These are phyloP conservation scores for Tridacna crocea DNA, from an alignment of 2,888 invertebrate species.

Conservation along the genomic window DNA sequence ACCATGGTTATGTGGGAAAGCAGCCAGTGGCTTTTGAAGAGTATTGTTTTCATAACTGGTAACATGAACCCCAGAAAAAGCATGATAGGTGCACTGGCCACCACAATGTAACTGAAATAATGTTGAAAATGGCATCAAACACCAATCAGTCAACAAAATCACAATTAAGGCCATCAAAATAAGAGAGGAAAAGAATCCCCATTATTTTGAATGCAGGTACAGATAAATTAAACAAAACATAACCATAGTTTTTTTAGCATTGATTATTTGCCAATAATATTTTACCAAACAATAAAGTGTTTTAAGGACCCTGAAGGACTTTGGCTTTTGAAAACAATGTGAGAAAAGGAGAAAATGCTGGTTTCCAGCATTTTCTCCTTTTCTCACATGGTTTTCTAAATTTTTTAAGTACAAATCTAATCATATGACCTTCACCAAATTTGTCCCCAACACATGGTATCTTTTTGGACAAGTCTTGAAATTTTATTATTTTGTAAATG, in stretches of 20 bases:
- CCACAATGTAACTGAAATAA: background rate
- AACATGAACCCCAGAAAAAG: background rate
- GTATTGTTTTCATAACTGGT: background rate
- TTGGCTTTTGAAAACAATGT: background rate
- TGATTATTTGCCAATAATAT: no score
- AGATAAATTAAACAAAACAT: no score
- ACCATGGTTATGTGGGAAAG: background rate
- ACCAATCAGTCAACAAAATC: background rate
- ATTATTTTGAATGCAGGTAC: no score
- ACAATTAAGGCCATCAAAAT: background rate
- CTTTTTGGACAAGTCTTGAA: background rate
- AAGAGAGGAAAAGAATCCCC: background rate
- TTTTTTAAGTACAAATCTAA: background rate
- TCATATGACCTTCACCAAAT: background rate
- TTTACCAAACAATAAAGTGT: no score
- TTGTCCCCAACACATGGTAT: background rate
- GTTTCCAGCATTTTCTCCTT: background rate
- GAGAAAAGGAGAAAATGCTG: background rate
- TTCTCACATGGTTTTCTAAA: background rate
- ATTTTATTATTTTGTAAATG: background rate
- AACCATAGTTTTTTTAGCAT: no score
- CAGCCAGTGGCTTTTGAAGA: background rate
- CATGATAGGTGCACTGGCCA: background rate
- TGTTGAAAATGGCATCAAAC: background rate
- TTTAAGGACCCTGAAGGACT: no score